A percentile compares a stretch with the other conserved stretches of the same genome.
Conservation (phyloP, 1,140 invertebrate genomes). For the Drosophila bocqueti region DNA sequence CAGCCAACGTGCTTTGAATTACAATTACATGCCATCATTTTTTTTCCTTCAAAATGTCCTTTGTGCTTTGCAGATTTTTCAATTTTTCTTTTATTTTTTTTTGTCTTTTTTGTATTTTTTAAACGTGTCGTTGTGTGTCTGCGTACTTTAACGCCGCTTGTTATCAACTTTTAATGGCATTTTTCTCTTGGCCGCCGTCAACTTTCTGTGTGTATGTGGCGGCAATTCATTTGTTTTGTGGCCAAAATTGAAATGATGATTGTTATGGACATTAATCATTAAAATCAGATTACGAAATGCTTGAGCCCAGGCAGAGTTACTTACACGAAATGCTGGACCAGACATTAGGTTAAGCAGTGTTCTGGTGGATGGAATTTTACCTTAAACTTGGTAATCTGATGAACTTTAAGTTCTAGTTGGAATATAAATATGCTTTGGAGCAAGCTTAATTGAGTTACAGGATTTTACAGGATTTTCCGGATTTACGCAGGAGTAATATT, state of each 20-base stretch:
- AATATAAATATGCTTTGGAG: neutral
- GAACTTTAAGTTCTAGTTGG: too few species aligned
- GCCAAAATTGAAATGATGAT: conserved; percentile 64
- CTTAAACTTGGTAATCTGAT: neutral
- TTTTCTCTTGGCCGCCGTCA: conserved; percentile 49
- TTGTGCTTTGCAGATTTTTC: conserved; percentile 40
- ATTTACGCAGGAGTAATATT: neutral
- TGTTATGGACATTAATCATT: conserved; percentile 67
- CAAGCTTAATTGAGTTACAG: neutral
- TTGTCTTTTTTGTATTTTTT: conserved; percentile 21
- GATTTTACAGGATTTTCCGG: neutral
- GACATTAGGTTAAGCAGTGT: conserved; percentile 5
- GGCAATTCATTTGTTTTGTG: conserved; percentile 56
- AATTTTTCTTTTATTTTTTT: conserved; percentile 26
- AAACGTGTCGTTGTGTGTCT: conserved; percentile 44
- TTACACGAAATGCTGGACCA: conserved; percentile 8
- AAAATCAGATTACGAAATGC: conserved; percentile 51
- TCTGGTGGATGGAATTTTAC: neutral
- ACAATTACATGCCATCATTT: conserved; percentile 67
- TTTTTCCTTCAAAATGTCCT: conserved; percentile 23
- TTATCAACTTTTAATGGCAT: conserved; percentile 79
- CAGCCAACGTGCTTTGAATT: conserved; percentile 76
- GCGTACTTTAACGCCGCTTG: conserved; percentile 69
- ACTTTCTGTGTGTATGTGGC: conserved; percentile 32
- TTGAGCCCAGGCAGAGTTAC: conserved; percentile 18